Percentiles rank a stretch among this genome's conserved stretches.
phyloP scores from a whole-genome alignment of 2,888 invertebrate species.

The Andrena minutula region DNA sequence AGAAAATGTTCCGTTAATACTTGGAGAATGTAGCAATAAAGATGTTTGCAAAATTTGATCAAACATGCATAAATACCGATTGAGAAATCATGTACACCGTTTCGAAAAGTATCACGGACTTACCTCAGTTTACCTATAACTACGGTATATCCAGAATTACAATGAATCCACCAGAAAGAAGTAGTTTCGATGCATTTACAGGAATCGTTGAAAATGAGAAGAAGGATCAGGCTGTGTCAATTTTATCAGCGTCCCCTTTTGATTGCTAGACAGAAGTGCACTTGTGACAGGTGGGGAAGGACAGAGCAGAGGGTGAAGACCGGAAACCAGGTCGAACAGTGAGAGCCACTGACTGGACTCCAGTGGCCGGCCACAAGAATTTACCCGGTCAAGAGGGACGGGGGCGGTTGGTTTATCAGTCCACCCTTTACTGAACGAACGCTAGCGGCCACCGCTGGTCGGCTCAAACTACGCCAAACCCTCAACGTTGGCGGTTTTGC shows the following conservation, averaged over 20 bases:
- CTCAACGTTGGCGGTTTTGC: slow-evolving; percentile 78
- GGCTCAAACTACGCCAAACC: slow-evolving; percentile 79
- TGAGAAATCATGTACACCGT: too few species aligned
- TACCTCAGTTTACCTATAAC: too few species aligned
- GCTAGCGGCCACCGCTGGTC: slow-evolving; percentile 78
- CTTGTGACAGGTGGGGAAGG: slow-evolving; percentile 26
- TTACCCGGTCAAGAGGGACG: slow-evolving; percentile 76
- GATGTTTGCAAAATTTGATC: too few species aligned
- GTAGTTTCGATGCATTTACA: not conserved
- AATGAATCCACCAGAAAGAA: not conserved
- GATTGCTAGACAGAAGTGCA: not conserved
- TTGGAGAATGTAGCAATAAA: too few species aligned
- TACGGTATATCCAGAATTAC: too few species aligned
- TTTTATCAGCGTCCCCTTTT: not conserved
- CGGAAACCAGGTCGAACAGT: slow-evolving; percentile 61
- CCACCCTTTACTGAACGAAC: slow-evolving; percentile 75
- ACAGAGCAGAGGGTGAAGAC: not conserved
- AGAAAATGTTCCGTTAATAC: too few species aligned
- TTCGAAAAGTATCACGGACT: too few species aligned
- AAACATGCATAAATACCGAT: too few species aligned
- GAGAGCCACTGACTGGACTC: slow-evolving; percentile 75
- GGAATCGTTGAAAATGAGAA: not conserved
- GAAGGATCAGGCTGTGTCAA: not conserved
- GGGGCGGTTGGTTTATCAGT: slow-evolving; percentile 81
- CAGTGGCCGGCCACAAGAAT: slow-evolving; percentile 82